These are phyloP conservation scores for Cheiracanthium punctorium DNA, from an alignment of 2,888 invertebrate species.

Conservation along the genomic window DNA sequence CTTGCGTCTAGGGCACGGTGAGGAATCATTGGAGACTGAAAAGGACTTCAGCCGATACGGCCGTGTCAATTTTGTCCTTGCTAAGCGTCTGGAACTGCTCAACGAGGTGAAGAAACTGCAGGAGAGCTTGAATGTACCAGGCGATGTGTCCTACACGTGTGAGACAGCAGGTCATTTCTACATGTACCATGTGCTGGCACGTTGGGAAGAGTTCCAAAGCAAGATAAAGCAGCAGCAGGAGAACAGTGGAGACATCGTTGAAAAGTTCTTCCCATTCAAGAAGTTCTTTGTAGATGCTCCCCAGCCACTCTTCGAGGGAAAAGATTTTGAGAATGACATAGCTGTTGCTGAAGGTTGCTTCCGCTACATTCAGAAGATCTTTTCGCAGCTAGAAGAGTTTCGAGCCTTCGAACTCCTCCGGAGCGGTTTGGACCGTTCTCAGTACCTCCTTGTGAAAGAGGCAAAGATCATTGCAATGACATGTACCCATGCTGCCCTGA, in stretches of 20 bases:
- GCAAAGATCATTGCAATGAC: slow-evolving; percentile 99
- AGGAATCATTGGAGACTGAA: slow-evolving; percentile 98
- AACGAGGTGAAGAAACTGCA: slow-evolving; percentile 91
- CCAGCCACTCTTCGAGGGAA: slow-evolving; percentile 90
- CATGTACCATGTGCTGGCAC: slow-evolving; percentile 90
- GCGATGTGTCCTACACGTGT: slow-evolving; percentile 96
- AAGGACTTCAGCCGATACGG: slow-evolving; percentile 99
- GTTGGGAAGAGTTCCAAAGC: slow-evolving; percentile 92
- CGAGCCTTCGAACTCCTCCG: slow-evolving; percentile 96
- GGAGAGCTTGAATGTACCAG: slow-evolving; percentile 87
- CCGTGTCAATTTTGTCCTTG: slow-evolving; percentile 97
- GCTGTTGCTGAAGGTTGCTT: slow-evolving; percentile 95
- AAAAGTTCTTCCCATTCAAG: slow-evolving; percentile 92
- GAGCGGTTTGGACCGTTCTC: slow-evolving; percentile 95
- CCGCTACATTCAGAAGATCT: slow-evolving; percentile 93
- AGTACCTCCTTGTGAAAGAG: slow-evolving; percentile 97
- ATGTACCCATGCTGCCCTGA: slow-evolving; percentile 98
- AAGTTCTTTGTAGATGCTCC: slow-evolving; percentile 95
- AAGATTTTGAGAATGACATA: slow-evolving; percentile 86
- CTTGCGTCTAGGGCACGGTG: slow-evolving; percentile 98
- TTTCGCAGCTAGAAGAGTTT: slow-evolving; percentile 97
- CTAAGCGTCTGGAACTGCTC: slow-evolving; percentile 92
- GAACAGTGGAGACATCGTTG: slow-evolving; percentile 78
- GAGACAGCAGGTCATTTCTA: slow-evolving; percentile 99
- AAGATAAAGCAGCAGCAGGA: slow-evolving; percentile 79